A percentile compares a stretch with the other conserved stretches of the same genome.
These are phyloP conservation scores for Drosophila suboccidentalis DNA, from an alignment of 2,888 invertebrate genomes.

Conservation along the genomic window DNA sequence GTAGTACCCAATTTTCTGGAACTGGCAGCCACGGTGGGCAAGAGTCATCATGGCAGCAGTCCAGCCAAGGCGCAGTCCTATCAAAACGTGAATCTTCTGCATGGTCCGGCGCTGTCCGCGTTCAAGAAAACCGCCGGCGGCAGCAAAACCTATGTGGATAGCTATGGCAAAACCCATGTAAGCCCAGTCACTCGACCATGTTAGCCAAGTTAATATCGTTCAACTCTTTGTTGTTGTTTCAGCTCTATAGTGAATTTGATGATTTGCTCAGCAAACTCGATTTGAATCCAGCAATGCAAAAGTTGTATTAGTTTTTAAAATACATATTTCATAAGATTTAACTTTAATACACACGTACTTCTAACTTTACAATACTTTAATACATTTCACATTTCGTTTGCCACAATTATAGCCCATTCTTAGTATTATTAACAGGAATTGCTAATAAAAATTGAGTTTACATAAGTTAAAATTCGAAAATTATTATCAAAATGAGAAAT, in stretches of 20 bases:
- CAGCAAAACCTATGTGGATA: slow-evolving; percentile 75
- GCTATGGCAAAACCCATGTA: slow-evolving; percentile 77
- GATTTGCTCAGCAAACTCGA: slow-evolving; percentile 82
- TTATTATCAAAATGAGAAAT: neutral
- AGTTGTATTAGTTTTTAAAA: slow-evolving; percentile 57
- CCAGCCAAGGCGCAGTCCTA: slow-evolving; percentile 75
- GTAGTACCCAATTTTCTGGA: slow-evolving; percentile 75
- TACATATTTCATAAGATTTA: slow-evolving; percentile 20
- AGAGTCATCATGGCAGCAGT: slow-evolving; percentile 63
- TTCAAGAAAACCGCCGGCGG: slow-evolving; percentile 65
- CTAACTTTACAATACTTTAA: neutral
- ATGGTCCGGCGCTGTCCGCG: slow-evolving; percentile 62
- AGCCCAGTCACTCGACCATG: slow-evolving; percentile 46
- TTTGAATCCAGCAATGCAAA: slow-evolving; percentile 69
- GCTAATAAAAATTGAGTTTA: neutral
- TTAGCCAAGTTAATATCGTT: slow-evolving; percentile 9
- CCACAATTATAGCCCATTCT: neutral
- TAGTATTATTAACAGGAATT: neutral
- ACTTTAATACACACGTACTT: slow-evolving; percentile 40
- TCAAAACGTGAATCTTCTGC: slow-evolving; percentile 82
- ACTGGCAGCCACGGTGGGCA: slow-evolving; percentile 64
- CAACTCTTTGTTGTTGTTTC: slow-evolving; percentile 45
- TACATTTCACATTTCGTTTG: slow-evolving; percentile 1
- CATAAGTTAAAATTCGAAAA: neutral
- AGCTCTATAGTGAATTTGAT: slow-evolving; percentile 84